A percentile compares a stretch with the other conserved stretches of the same genome.
Conservation (phyloP, 2,113 vertebrate species). For the Sylvietta virens region DNA sequence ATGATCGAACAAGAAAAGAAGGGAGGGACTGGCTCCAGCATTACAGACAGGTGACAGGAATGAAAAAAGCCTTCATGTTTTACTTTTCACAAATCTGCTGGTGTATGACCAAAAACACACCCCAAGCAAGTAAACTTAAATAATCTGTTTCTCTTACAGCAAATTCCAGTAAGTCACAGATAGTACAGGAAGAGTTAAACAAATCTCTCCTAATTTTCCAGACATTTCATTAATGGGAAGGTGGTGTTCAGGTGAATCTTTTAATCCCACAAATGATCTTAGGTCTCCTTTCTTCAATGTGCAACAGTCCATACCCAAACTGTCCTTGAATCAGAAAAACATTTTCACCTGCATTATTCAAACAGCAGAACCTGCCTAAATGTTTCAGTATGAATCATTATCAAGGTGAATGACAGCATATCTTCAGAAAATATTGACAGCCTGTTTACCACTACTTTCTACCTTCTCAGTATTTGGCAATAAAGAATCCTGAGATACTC, state of each 20-base stretch:
- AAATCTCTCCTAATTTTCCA: neutral
- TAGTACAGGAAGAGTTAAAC: neutral
- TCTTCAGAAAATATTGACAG: constrained; percentile 28
- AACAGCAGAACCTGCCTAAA: neutral
- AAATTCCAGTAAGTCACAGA: neutral
- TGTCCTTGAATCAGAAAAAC: neutral
- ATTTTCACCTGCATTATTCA: constrained; percentile 7
- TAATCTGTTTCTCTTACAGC: neutral
- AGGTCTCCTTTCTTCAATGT: neutral
- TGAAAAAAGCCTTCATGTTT: neutral
- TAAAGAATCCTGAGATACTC: neutral
- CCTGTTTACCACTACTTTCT: neutral
- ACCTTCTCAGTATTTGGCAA: neutral
- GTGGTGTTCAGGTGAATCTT: neutral
- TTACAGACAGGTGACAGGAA: neutral
- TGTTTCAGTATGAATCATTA: neutral
- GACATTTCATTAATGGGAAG: neutral
- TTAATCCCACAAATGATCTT: neutral
- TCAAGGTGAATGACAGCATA: neutral
- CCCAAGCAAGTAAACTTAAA: neutral
- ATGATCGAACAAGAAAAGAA: neutral
- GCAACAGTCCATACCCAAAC: neutral
- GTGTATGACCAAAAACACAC: neutral
- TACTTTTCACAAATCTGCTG: neutral
- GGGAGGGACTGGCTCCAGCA: neutral